Conservation (phyloP, 2,888 invertebrate genomes). For the Pandemis corylana region DNA sequence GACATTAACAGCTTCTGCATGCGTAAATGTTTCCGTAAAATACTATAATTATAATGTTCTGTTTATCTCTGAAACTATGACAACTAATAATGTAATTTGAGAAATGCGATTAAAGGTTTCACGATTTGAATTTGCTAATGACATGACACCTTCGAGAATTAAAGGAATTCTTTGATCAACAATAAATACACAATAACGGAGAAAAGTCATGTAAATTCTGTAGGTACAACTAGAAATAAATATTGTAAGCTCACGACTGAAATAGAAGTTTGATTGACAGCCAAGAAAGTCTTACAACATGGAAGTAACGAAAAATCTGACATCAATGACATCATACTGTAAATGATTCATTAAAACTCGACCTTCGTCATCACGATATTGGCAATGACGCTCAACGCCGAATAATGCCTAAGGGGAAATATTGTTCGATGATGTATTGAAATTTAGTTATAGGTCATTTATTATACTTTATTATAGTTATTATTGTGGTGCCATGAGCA, state of each 20-base stretch:
- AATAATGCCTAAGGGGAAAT: neutral
- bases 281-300: conserved; percentile 13
- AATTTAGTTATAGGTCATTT: neutral
- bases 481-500: neutral
- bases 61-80: neutral
- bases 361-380: conserved; percentile 8
- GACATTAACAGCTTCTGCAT: too few species aligned
- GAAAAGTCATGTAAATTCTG: neutral
- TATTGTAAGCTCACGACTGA: conserved; percentile 5
- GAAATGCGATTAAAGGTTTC: too few species aligned
- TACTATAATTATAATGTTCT: neutral
- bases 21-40: neutral
- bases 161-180: too few species aligned
- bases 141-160: too few species aligned
- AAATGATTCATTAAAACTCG: conserved; percentile 13
- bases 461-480: neutral
- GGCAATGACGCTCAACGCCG: conserved; percentile 17
- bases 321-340: conserved; percentile 24
- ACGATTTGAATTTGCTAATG: too few species aligned
- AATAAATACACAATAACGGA: neutral
- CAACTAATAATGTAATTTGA: too few species aligned
- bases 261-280: conserved; percentile 25
- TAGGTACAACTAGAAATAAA: neutral
- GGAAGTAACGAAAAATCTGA: conserved; percentile 1
- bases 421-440: neutral